Percentiles rank a stretch among this genome's conserved stretches.
phyloP scores from a whole-genome alignment of 1,140 invertebrate genomes.

The Drosophila pseudoananassae region DNA sequence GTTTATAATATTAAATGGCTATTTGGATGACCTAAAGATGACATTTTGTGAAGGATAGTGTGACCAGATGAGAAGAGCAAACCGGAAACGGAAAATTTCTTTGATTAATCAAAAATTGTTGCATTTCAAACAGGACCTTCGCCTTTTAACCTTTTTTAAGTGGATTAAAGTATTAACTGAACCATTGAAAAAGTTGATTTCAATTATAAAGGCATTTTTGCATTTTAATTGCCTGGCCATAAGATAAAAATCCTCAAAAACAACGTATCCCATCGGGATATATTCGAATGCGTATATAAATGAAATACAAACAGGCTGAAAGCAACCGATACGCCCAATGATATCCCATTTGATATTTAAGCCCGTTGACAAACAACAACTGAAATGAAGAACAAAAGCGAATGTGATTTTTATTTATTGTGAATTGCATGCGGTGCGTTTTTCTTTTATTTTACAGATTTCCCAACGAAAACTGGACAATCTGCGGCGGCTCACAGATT shows the following conservation, averaged over 20 bases:
- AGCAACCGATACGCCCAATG: constrained; percentile 39
- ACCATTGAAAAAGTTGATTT: constrained; percentile 34
- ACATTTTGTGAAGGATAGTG: too few relatives aligned
- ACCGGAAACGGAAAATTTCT: neutral
- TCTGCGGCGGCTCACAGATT: constrained; percentile 63
- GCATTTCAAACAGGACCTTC: neutral
- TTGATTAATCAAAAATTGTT: neutral
- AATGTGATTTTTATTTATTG: constrained; percentile 74
- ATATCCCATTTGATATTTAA: constrained; percentile 73
- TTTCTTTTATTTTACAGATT: constrained; percentile 70
- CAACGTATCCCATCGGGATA: constrained; percentile 13
- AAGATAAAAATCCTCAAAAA: constrained; percentile 65
- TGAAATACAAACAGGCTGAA: constrained; percentile 62
- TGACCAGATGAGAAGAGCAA: too few relatives aligned
- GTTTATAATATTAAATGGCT: too few relatives aligned
- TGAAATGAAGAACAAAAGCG: constrained; percentile 45
- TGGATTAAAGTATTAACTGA: constrained; percentile 10
- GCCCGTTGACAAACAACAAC: constrained; percentile 51
- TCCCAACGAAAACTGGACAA: constrained; percentile 48
- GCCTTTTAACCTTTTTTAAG: neutral
- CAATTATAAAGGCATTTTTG: constrained; percentile 72
- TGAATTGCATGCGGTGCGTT: constrained; percentile 18
- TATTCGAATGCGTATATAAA: constrained; percentile 24
- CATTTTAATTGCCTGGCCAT: constrained; percentile 72
- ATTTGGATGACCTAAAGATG: too few relatives aligned